Conservation (phyloP, 2,797 vertebrate genomes). For the Limosa lapponica region DNA sequence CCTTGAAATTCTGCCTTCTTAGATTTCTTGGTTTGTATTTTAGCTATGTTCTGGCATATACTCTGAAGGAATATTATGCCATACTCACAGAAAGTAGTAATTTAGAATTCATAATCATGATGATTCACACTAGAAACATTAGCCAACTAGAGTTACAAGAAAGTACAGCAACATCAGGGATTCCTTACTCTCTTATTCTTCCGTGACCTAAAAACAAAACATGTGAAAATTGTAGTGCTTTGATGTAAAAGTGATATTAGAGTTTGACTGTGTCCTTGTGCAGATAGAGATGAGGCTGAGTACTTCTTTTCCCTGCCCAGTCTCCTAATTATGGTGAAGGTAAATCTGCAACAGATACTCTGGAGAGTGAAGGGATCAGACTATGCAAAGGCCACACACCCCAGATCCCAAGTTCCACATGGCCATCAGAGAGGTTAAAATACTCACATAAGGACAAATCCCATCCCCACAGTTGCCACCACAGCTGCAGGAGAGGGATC, state of each 20-base stretch:
- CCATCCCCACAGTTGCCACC: neutral
- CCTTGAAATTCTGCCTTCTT: neutral
- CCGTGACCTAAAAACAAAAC: neutral
- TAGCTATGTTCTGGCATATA: neutral
- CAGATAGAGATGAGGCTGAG: neutral
- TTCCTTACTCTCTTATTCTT: neutral
- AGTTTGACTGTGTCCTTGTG: neutral
- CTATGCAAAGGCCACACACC: neutral
- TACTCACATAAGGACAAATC: neutral
- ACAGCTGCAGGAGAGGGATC: neutral
- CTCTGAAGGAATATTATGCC: neutral
- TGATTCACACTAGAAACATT: neutral
- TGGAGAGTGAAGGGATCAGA: neutral
- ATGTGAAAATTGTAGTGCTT: neutral
- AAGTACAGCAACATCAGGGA: neutral
- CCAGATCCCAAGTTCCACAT: neutral
- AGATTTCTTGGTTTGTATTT: neutral
- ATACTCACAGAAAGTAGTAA: neutral
- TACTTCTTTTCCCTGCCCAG: neutral
- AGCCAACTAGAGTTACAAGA: neutral
- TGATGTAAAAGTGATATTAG: fast-evolving
- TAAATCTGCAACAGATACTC: neutral
- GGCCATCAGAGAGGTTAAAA: neutral
- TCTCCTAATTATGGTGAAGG: neutral
- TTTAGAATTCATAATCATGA: neutral